phyloP scores from a whole-genome alignment of 2,797 vertebrate species.

The Pseudochirops cupreus region DNA sequence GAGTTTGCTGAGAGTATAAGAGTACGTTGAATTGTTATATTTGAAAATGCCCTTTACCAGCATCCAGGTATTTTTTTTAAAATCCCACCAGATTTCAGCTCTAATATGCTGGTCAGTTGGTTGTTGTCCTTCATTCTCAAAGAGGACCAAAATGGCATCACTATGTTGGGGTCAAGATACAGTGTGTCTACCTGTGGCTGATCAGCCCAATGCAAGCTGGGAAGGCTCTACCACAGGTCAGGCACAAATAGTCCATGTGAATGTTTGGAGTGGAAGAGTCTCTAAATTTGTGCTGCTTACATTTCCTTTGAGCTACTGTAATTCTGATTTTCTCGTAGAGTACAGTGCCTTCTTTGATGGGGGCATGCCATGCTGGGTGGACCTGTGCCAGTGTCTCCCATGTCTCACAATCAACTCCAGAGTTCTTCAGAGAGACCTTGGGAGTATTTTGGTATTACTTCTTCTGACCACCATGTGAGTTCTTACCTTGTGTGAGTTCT shows the following conservation, averaged over 20 bases:
- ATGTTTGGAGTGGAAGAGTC: background rate
- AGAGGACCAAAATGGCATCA: background rate
- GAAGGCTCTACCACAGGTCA: background rate
- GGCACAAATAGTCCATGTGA: background rate
- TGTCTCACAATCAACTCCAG: background rate
- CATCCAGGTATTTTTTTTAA: background rate
- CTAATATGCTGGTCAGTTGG: background rate
- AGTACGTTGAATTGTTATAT: background rate
- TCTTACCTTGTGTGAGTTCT: background rate
- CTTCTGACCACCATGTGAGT: background rate
- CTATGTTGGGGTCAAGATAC: background rate
- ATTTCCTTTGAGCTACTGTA: background rate
- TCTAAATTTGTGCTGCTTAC: background rate
- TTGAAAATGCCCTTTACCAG: conserved; percentile 64
- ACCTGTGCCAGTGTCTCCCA: too few species aligned
- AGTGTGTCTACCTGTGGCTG: background rate
- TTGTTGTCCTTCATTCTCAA: background rate
- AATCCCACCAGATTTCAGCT: conserved; percentile 33
- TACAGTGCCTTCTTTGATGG: background rate
- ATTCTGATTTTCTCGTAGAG: background rate
- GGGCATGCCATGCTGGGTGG: background rate
- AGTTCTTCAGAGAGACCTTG: background rate
- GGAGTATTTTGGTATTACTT: background rate
- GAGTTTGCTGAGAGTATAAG: background rate
- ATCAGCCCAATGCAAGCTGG: background rate